Base-by-base conservation (phyloP, 2,888 invertebrate species). In the Parapristionchus giblindavisi region DNA sequence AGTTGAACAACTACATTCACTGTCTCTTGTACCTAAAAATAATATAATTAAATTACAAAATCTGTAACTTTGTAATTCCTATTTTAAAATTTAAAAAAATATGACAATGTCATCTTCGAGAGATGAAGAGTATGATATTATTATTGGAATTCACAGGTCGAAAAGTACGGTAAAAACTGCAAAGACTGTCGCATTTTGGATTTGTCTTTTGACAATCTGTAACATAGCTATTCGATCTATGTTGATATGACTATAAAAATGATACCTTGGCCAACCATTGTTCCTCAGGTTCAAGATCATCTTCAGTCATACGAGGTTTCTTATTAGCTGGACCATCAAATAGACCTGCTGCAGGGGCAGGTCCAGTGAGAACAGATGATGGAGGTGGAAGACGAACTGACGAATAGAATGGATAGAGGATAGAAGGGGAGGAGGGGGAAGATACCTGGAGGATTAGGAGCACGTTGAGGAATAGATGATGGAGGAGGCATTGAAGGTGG, bases 301-400 rank as follows among this genome's bases (percentile, higher is more conserved):
- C 97, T 87, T 97, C 96, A 89, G 98, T 98, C 0, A 94, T 94
- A 79, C 95, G 92, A 77, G 93, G 90, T 88, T 94, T 93, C 90
- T 98, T 98, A 76, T 92, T 91, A 0, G 93, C 92, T 1, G 96
- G 95, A 14, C 93, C 75, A n/a, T 75, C 76, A 24, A 72, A 60
- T 34, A 79, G 36, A 17, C 76, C 66, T 21, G 60, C 51, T 48
- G 75, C 32, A 60, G 68, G 65, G 27, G 74, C 63, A 54, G 65
- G 24, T n/a, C 36, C 29, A 38, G 70, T 32, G n/a, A n/a, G n/a
- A n/a, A n/a, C n/a, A 70, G 24, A 70, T 3, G 71, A 68, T 14
- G 71, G 65, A 17, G 75, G 27, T 32, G 65, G 54, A 17, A 77
- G 54, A 34, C 52, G 68, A 24, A 21, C 21, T 48, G 14, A 34